Evolutionary conservation across 2,888 invertebrate species (phyloP).

Genomic region (Lissocephala sabroskyi): DNA sequence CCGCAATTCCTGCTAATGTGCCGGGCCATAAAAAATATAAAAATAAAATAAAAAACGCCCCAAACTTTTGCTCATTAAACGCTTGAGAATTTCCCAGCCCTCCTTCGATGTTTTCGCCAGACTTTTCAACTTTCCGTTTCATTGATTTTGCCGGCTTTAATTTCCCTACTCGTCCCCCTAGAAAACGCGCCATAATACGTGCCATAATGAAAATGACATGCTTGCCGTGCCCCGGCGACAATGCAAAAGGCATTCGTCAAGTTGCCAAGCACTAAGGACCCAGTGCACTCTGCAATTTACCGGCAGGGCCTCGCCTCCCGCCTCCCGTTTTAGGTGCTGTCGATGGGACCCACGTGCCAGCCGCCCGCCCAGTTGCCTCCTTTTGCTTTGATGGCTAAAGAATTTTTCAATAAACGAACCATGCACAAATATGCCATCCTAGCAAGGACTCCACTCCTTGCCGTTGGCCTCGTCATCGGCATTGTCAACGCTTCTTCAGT

Average conservation of each 20-base stretch:
- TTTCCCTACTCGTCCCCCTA: too few relatives aligned
- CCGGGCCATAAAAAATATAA: constrained; percentile 28
- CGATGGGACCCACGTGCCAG: constrained; percentile 9
- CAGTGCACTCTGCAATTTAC: neutral
- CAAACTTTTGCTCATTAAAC: constrained; percentile 27
- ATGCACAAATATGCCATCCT: constrained; percentile 38
- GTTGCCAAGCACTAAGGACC: neutral
- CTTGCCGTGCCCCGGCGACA: neutral
- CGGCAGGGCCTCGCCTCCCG: neutral
- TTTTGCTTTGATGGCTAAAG: constrained; percentile 25
- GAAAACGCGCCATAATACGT: too few relatives aligned
- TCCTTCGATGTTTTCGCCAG: neutral
- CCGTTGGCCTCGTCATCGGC: neutral
- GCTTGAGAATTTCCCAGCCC: too few relatives aligned
- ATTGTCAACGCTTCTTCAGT: constrained; percentile 6
- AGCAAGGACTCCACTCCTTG: too few relatives aligned
- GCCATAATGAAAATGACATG: constrained; percentile 3
- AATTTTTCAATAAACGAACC: constrained; percentile 53
- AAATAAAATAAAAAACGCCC: neutral
- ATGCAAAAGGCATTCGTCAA: constrained; percentile 3
- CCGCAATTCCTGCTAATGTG: constrained; percentile 56
- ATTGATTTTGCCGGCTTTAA: neutral
- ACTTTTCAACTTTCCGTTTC: neutral
- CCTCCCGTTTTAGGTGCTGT: constrained; percentile 4
- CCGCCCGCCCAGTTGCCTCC: constrained; percentile 11